Evolutionary conservation across 2,888 invertebrate genomes (phyloP).

Genomic region (Thereva nobilitata): DNA sequence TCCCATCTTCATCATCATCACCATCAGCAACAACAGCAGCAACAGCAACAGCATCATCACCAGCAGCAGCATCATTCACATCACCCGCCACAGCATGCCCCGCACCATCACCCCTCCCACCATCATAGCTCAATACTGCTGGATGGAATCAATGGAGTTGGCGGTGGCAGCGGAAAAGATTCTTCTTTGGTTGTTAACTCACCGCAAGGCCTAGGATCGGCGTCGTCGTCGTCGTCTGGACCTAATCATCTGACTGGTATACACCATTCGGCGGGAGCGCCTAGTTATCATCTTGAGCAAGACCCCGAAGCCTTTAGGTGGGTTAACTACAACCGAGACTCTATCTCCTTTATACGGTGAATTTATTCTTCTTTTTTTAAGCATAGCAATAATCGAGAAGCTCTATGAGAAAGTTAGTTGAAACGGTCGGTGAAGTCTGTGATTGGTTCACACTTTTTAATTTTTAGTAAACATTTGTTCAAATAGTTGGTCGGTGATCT

Average conservation of each 20-base stretch:
- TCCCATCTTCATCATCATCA: constrained; percentile 36
- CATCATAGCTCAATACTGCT: constrained; percentile 39
- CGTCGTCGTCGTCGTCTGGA: constrained; percentile 50
- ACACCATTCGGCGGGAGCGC: constrained; percentile 36
- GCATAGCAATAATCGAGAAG: too few species aligned
- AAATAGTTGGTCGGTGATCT: too few species aligned
- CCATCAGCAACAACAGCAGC: constrained; percentile 42
- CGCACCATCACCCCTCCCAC: constrained; percentile 19
- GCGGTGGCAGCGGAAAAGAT: constrained; percentile 27
- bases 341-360: constrained; percentile 50
- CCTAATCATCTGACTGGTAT: constrained; percentile 27
- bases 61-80: constrained; percentile 44
- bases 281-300: constrained; percentile 45
- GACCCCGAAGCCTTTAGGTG: constrained; percentile 59
- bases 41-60: constrained; percentile 42
- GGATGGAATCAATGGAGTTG: constrained; percentile 20
- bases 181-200: constrained; percentile 45
- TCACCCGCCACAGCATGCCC: constrained; percentile 38
- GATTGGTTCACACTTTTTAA: too few species aligned
- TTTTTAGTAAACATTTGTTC: too few species aligned
- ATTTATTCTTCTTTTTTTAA: constrained; percentile 41
- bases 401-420: too few species aligned
- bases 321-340: constrained; percentile 48
- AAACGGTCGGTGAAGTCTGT: too few species aligned
- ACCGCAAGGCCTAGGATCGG: constrained; percentile 47